Evolutionary conservation across 2,797 vertebrate genomes (phyloP).

Genomic region (Cygnus olor): DNA sequence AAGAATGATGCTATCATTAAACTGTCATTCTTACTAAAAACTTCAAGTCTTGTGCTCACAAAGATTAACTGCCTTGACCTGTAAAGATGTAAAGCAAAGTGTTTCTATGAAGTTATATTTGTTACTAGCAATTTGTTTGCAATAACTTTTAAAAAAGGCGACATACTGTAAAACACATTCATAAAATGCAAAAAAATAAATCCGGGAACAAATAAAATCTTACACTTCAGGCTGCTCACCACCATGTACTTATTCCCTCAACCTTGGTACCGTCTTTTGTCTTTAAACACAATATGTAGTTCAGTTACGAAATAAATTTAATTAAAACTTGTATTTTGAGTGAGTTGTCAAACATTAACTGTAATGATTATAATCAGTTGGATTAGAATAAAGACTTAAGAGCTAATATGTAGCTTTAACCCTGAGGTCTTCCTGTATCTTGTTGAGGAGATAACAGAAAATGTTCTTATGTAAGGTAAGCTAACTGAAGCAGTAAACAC

Average conservation of each 20-base stretch:
- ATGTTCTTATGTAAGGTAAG: constrained; percentile 34
- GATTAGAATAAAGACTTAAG: constrained; percentile 25
- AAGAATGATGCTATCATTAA: neutral
- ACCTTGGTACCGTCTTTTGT: neutral
- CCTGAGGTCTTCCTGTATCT: constrained; percentile 32
- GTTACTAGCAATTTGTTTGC: neutral
- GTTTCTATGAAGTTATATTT: neutral
- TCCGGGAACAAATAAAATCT: neutral
- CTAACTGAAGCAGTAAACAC: constrained; percentile 34
- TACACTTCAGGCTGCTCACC: neutral
- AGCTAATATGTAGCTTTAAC: constrained; percentile 40
- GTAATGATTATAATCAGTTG: constrained; percentile 14
- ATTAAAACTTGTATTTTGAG: constrained; percentile 25
- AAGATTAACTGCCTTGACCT: neutral
- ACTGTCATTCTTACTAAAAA: neutral
- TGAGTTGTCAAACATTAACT: constrained; percentile 9
- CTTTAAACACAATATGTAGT: neutral
- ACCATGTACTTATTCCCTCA: neutral
- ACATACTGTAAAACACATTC: neutral
- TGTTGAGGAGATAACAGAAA: constrained; percentile 52
- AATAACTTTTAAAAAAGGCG: neutral
- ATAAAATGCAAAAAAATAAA: neutral
- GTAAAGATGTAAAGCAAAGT: neutral
- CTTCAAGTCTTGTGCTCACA: neutral
- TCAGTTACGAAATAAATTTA: neutral